A percentile compares a stretch with the other conserved stretches of the same genome.
These are phyloP conservation scores for Petaurus breviceps DNA, from an alignment of 2,113 vertebrate species.

Conservation along the genomic window DNA sequence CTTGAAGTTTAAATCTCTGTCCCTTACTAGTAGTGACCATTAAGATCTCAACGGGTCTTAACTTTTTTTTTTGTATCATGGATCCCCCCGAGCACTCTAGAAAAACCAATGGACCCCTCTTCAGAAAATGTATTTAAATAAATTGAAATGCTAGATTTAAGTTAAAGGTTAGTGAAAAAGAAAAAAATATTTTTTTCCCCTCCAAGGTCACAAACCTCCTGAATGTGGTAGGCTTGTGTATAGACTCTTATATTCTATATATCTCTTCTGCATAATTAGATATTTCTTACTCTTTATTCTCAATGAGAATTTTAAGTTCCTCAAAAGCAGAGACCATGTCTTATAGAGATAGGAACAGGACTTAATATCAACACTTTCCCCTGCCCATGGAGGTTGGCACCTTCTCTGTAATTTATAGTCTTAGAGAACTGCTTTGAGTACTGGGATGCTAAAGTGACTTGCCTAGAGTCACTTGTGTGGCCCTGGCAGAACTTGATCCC, in stretches of 20 bases:
- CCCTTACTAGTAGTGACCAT: not conserved
- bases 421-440: not conserved
- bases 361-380: not conserved
- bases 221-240: no score
- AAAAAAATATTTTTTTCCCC: not conserved
- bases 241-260: no score
- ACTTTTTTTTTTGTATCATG: not conserved
- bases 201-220: not conserved
- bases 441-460: not conserved
- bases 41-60: not conserved
- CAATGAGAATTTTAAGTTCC: not conserved
- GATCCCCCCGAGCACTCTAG: not conserved
- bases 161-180: no score
- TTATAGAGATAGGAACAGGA: not conserved
- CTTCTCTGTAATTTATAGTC: not conserved
- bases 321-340: not conserved
- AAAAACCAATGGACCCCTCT: no score
- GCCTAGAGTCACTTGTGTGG: not conserved
- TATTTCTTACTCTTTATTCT: not conserved
- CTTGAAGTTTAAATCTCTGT: not conserved
- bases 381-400: not conserved
- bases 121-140: not conserved
- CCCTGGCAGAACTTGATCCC: not conserved
- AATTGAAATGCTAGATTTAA: no score
- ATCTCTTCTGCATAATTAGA: not conserved